These are phyloP conservation scores for Pyrocephalus nanus DNA, from an alignment of 2,797 vertebrate species.

Conservation along the genomic window DNA sequence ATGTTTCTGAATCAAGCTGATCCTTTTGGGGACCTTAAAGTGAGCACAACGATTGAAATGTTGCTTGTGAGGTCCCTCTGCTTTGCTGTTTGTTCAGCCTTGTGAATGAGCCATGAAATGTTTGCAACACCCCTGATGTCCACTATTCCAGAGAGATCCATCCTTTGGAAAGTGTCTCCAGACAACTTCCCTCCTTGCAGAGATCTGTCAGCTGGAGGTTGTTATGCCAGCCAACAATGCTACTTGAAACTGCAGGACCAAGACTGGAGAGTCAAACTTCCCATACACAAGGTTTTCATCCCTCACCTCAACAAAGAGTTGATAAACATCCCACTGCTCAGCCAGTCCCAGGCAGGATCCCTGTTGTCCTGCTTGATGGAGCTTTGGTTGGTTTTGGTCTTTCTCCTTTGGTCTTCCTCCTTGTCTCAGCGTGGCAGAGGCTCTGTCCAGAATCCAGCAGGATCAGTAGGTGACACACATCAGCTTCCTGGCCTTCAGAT, in stretches of 20 bases:
- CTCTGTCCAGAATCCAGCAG: background rate
- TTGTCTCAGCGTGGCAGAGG: rapidly evolving
- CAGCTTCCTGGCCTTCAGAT: background rate
- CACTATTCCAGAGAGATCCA: background rate
- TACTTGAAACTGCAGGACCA: background rate
- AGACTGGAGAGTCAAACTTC: background rate
- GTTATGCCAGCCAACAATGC: background rate
- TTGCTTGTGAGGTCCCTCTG: background rate
- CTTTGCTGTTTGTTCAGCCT: background rate
- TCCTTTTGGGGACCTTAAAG: background rate
- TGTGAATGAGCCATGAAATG: background rate
- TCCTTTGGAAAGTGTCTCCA: background rate
- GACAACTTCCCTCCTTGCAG: background rate
- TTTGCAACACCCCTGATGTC: rapidly evolving
- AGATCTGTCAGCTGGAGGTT: background rate
- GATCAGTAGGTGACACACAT: background rate
- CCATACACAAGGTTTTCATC: background rate
- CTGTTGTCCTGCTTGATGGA: background rate
- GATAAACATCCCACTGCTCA: background rate
- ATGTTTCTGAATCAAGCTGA: background rate
- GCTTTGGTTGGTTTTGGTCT: background rate
- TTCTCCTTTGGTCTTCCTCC: background rate
- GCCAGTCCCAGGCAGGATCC: background rate
- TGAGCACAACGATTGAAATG: background rate
- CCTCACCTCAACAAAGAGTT: background rate